phyloP scores from a whole-genome alignment of 2,888 invertebrate species.

The Physocephala rufipes region DNA sequence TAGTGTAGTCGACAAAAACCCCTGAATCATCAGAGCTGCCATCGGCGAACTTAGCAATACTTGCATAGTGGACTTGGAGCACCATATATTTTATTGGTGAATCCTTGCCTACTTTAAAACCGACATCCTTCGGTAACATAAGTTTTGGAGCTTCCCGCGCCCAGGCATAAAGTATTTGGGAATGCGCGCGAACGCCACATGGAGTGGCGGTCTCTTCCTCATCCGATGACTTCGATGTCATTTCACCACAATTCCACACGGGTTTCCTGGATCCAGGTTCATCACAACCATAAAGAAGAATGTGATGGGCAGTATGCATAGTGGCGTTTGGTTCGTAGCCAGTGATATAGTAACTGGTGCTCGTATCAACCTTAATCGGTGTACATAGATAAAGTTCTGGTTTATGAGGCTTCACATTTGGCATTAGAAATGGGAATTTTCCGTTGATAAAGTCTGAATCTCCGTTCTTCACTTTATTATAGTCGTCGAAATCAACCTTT shows the following conservation, averaged over 20 bases:
- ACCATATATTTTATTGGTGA: slow-evolving; percentile 89
- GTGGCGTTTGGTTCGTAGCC: slow-evolving; percentile 93
- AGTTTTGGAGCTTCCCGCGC: slow-evolving; percentile 89
- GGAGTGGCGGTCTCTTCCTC: slow-evolving; percentile 74
- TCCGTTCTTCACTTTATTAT: slow-evolving; percentile 17
- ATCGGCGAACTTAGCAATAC: slow-evolving; percentile 73
- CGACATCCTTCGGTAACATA: slow-evolving; percentile 84
- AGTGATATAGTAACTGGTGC: slow-evolving; percentile 83
- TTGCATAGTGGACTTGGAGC: slow-evolving; percentile 90
- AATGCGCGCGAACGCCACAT: slow-evolving; percentile 77
- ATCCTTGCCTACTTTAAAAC: slow-evolving; percentile 88
- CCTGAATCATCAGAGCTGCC: slow-evolving; percentile 86
- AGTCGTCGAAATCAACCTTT: slow-evolving; percentile 13
- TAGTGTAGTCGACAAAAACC: slow-evolving; percentile 81
- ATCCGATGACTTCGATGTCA: slow-evolving; percentile 71
- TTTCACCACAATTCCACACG: slow-evolving; percentile 95
- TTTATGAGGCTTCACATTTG: slow-evolving; percentile 80
- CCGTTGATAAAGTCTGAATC: slow-evolving; percentile 41
- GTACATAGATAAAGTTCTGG: slow-evolving; percentile 92
- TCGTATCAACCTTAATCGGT: slow-evolving; percentile 82
- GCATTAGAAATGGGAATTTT: slow-evolving; percentile 81
- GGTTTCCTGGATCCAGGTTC: slow-evolving; percentile 67
- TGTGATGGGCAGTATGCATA: slow-evolving; percentile 92
- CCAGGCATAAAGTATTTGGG: slow-evolving; percentile 89
- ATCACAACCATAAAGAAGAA: slow-evolving; percentile 89